These are phyloP conservation scores for Sinonovacula constricta DNA, from an alignment of 1,140 invertebrate species.

Conservation along the genomic window DNA sequence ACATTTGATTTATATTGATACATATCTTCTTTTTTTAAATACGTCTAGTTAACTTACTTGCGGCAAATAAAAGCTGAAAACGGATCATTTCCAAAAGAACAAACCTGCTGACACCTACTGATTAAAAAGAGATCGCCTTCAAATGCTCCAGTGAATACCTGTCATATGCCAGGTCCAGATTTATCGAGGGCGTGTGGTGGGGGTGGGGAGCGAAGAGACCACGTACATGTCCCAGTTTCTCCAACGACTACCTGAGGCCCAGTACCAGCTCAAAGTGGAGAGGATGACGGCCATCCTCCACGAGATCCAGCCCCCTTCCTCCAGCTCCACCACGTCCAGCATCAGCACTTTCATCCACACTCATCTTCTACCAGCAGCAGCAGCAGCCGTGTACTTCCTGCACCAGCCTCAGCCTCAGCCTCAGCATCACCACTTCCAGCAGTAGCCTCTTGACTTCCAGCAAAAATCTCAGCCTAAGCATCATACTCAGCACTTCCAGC, in stretches of 20 bases:
- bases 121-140: no score
- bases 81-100: no score
- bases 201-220: no score
- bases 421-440: conserved; percentile 36
- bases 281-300: conserved; percentile 38
- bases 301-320: conserved; percentile 33
- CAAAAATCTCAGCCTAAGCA: conserved; percentile 32
- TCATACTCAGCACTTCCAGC: conserved; percentile 40
- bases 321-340: conserved; percentile 37
- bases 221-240: conserved; percentile 41
- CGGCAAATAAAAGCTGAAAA: no score
- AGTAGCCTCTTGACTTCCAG: conserved; percentile 25
- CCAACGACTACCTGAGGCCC: conserved; percentile 37
- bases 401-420: conserved; percentile 18
- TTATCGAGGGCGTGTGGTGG: no score
- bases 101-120: no score
- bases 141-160: no score
- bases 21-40: no score
- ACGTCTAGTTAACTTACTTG: no score
- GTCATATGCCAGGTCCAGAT: no score
- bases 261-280: conserved; percentile 33
- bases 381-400: no score
- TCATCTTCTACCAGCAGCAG: conserved; percentile 33
- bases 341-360: conserved; percentile 31
- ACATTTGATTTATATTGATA: no score